Percentiles rank a stretch among this genome's conserved stretches.
phyloP scores from a whole-genome alignment of 2,797 vertebrate species.

The Channa striata region DNA sequence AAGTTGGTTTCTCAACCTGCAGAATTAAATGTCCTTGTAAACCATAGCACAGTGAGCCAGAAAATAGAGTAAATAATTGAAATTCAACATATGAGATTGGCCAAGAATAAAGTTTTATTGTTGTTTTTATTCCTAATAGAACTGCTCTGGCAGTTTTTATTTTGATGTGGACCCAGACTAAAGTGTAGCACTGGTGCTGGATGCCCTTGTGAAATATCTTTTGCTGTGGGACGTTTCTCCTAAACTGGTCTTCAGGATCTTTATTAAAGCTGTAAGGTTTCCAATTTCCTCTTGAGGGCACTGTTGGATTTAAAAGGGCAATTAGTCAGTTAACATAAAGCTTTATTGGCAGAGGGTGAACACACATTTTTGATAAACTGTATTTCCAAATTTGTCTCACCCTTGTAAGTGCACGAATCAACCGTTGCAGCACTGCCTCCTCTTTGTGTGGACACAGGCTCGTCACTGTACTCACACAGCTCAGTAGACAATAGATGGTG shows the following conservation, averaged over 20 bases:
- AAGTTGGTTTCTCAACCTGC: too few relatives aligned
- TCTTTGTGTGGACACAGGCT: slow-evolving; percentile 82
- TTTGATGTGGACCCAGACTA: slow-evolving; percentile 19
- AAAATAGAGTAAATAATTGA: too few relatives aligned
- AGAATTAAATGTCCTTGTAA: not conserved
- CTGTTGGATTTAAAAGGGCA: slow-evolving; percentile 54
- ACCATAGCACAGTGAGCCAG: too few relatives aligned
- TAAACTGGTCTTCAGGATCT: slow-evolving; percentile 70
- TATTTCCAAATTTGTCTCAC: slow-evolving; percentile 61
- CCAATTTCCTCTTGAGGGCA: slow-evolving; percentile 67
- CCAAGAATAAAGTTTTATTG: too few relatives aligned
- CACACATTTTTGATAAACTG: not conserved
- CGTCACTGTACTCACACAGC: slow-evolving; percentile 82
- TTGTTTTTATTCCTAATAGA: not conserved
- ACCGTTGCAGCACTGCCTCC: slow-evolving; percentile 78
- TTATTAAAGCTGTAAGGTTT: slow-evolving; percentile 62
- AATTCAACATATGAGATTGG: too few relatives aligned
- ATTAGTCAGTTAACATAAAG: not conserved
- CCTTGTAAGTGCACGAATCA: slow-evolving; percentile 82
- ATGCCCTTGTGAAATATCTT: slow-evolving; percentile 42
- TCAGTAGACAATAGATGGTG: slow-evolving; percentile 84
- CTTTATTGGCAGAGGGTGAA: not conserved
- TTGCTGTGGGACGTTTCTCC: slow-evolving; percentile 65
- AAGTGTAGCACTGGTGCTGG: slow-evolving; percentile 45
- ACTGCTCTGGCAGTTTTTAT: not conserved